phyloP scores from a whole-genome alignment of 2,797 vertebrate species.

The Allobates femoralis region DNA sequence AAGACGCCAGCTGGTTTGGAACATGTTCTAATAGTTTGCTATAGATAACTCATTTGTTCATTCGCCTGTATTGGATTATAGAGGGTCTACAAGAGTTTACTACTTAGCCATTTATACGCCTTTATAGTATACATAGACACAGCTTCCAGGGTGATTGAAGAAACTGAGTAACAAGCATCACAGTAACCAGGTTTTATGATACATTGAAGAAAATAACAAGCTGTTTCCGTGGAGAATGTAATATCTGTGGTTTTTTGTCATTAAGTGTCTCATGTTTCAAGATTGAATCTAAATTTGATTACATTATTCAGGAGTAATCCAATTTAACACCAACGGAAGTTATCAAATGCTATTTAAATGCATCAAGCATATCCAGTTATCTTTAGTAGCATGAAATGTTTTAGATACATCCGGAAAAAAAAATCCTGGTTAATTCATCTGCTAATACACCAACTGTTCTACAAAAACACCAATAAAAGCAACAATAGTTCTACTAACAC shows the following conservation, averaged over 20 bases:
- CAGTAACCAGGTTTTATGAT: constrained; percentile 19
- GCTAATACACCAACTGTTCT: constrained; percentile 48
- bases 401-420: constrained; percentile 40
- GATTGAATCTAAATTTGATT: constrained; percentile 60
- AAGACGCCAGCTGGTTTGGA: background rate
- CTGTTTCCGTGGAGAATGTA: constrained; percentile 44
- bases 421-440: constrained; percentile 41
- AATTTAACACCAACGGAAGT: constrained; percentile 53
- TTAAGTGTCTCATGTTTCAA: constrained; percentile 40
- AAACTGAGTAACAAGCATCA: constrained; percentile 17
- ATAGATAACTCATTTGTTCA: background rate
- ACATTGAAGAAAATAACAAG: constrained; percentile 26
- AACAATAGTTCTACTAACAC: background rate
- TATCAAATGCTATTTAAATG: constrained; percentile 62
- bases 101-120: background rate
- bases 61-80: background rate
- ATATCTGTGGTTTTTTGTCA: constrained; percentile 50
- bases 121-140: background rate
- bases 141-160: constrained; percentile 1
- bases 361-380: constrained; percentile 54
- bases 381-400: constrained; percentile 38
- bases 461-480: background rate
- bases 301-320: constrained; percentile 59
- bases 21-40: background rate
- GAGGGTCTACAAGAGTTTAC: background rate